These are phyloP conservation scores for Callosobruchus maculatus DNA, from an alignment of 2,888 invertebrate genomes.

Conservation along the genomic window DNA sequence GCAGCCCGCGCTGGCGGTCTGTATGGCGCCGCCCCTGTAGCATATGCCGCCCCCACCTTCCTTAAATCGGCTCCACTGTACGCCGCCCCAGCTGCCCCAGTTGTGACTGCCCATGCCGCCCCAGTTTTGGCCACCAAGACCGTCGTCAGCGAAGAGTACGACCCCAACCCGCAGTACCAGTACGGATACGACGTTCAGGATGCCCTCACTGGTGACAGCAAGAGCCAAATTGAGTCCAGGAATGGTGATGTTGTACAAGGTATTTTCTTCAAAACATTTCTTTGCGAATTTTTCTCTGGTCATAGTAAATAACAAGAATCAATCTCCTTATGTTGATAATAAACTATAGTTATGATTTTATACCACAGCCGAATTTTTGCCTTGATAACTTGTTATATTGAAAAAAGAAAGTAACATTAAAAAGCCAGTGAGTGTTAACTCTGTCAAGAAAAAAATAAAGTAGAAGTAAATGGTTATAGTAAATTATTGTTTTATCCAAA, in stretches of 20 bases:
- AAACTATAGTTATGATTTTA: no score
- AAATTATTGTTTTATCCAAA: no score
- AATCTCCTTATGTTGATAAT: no score
- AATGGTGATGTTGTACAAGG: conserved; percentile 61
- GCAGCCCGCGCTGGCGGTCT: conserved; percentile 29
- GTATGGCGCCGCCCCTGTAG: conserved; percentile 36
- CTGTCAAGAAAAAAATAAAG: no score
- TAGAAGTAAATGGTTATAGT: no score
- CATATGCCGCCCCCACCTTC: conserved; percentile 29
- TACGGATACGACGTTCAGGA: conserved; percentile 59
- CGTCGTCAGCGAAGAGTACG: conserved; percentile 34
- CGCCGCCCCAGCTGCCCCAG: conserved; percentile 10
- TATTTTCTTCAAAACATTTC: background rate
- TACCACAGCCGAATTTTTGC: no score
- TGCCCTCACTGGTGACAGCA: conserved; percentile 56
- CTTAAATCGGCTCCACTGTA: conserved; percentile 13
- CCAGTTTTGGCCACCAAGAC: conserved; percentile 12
- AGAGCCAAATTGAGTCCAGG: conserved; percentile 58
- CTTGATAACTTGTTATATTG: no score
- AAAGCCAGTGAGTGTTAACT: no score
- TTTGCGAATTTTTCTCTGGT: no score
- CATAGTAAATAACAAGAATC: no score
- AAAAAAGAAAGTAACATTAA: no score
- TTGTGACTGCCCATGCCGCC: conserved; percentile 16
- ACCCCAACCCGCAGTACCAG: conserved; percentile 53